These are phyloP conservation scores for Drosophila takahashii DNA, from an alignment of 1,140 invertebrate species.

Conservation along the genomic window DNA sequence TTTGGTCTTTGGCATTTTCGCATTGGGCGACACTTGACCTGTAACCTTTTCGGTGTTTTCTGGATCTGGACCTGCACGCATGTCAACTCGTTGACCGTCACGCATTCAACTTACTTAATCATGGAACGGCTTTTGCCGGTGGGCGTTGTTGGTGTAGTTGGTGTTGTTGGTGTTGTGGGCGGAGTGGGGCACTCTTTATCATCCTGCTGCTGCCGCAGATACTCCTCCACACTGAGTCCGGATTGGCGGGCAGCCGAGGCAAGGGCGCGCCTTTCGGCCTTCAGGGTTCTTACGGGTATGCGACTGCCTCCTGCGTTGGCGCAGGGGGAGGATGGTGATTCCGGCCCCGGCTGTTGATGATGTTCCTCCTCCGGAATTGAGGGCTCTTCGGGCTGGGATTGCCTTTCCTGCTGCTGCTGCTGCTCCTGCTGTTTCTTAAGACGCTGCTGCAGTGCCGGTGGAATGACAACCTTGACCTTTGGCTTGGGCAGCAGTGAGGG, in stretches of 20 bases:
- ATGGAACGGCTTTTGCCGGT: conserved; percentile 91
- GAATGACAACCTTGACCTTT: conserved; percentile 83
- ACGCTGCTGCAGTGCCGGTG: conserved; percentile 77
- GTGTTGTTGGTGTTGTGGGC: conserved; percentile 51
- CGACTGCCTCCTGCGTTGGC: conserved; percentile 63
- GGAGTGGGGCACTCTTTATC: conserved; percentile 13
- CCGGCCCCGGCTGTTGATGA: conserved; percentile 3
- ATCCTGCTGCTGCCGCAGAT: conserved; percentile 38
- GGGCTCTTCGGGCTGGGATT: conserved; percentile 47
- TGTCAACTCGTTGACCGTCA: conserved; percentile 68
- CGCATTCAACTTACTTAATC: conserved; percentile 80
- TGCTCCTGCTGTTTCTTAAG: conserved; percentile 58
- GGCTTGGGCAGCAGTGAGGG: conserved; percentile 82
- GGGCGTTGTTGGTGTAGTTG: conserved; percentile 24
- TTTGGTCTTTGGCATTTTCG: conserved; percentile 41
- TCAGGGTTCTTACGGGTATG: conserved; percentile 82
- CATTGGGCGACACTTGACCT: conserved; percentile 47
- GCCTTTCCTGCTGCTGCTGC: conserved; percentile 45
- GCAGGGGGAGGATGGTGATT: conserved; percentile 30
- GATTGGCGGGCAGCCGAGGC: conserved; percentile 69
- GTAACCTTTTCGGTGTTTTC: conserved; percentile 40
- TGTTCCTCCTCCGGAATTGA: conserved; percentile 55
- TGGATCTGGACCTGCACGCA: conserved; percentile 15
- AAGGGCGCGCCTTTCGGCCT: conserved; percentile 78
- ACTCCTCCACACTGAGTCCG: conserved; percentile 60